Conservation (phyloP, 1,140 invertebrate species). For the Heterodera schachtii region DNA sequence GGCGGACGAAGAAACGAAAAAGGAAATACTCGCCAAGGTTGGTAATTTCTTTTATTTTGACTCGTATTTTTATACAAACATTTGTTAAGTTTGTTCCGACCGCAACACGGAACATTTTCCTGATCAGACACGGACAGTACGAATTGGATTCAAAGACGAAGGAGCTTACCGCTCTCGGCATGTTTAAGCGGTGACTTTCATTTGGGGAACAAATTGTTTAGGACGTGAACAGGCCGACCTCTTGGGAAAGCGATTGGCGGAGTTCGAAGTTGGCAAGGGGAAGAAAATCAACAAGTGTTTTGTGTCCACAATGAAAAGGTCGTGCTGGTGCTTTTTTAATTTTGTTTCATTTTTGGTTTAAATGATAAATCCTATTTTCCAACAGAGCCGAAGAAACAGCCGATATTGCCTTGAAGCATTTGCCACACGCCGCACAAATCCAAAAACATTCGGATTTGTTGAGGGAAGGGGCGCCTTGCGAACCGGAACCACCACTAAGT, state of each 20-base stretch:
- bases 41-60: too few relatives aligned
- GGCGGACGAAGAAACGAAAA: conserved; percentile 46
- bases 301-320: conserved; percentile 81
- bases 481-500: conserved; percentile 25
- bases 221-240: conserved; percentile 58
- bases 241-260: conserved; percentile 56
- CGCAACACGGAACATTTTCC: conserved; percentile 76
- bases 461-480: conserved; percentile 89
- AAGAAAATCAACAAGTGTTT: conserved; percentile 50
- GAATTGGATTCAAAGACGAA: conserved; percentile 52
- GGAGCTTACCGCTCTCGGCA: conserved; percentile 47
- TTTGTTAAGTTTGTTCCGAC: conserved; percentile 72
- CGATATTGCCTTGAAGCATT: conserved; percentile 76
- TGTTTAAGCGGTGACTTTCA: too few relatives aligned
- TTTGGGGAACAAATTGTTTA: conserved; percentile 27
- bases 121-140: conserved; percentile 48
- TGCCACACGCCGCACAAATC: conserved; percentile 20
- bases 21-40: conserved; percentile 61
- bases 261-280: conserved; percentile 22
- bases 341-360: neutral
- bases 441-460: conserved; percentile 70
- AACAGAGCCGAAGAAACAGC: conserved; percentile 96
- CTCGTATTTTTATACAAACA: too few relatives aligned
- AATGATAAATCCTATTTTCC: conserved; percentile 81
- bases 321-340: too few relatives aligned